A percentile compares a stretch with the other conserved stretches of the same genome.
Evolutionary conservation across 2,797 vertebrate species (phyloP).

Genomic region (Syngnathus rostellatus): DNA sequence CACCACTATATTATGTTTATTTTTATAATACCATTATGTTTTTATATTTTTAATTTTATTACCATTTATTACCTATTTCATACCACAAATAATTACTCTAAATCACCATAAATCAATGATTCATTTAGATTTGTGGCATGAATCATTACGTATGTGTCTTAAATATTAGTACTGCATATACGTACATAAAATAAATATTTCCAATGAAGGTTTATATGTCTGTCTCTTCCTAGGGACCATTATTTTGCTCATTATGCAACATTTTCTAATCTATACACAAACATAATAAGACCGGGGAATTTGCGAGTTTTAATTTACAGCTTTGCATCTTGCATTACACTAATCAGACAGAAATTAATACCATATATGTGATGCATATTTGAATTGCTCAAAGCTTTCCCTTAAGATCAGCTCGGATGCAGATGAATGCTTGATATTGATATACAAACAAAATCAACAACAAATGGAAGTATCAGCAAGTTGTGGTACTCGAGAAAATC

Average conservation of each 20-base stretch:
- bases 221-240: not conserved
- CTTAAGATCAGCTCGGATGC: not conserved
- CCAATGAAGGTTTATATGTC: not conserved
- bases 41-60: not conserved
- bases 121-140: not conserved
- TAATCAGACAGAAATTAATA: not conserved
- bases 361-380: not conserved
- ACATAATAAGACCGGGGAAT: not conserved
- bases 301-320: not conserved
- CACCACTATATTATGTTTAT: not conserved
- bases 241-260: not conserved
- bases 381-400: not conserved
- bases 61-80: not conserved
- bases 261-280: not conserved
- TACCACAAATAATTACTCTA: not conserved
- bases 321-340: not conserved
- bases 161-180: not conserved
- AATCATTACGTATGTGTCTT: not conserved
- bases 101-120: not conserved
- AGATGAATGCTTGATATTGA: not conserved
- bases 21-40: not conserved
- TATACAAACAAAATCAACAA: not conserved
- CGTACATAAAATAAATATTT: not conserved
- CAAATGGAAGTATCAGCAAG: constrained; percentile 6
- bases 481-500: not conserved